phyloP scores from a whole-genome alignment of 2,113 vertebrate genomes.

The Dasypus novemcinctus region DNA sequence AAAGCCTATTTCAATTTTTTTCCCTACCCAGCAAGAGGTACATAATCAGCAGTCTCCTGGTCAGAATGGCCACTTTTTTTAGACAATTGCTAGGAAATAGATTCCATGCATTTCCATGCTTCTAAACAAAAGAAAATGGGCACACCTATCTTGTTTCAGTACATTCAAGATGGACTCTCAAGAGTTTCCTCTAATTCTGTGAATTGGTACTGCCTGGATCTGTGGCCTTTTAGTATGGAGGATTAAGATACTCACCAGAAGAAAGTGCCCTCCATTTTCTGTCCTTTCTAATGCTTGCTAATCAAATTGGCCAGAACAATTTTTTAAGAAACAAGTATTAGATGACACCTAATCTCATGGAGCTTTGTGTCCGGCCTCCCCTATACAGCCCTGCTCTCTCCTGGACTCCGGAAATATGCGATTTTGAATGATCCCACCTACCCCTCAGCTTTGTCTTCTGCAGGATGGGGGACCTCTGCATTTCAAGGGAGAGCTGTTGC shows the following conservation, averaged over 20 bases:
- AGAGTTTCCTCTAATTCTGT: constrained; percentile 4
- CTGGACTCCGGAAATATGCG: neutral
- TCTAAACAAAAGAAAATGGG: constrained; percentile 36
- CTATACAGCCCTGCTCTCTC: neutral
- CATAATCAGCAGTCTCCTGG: constrained; percentile 38
- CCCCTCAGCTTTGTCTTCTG: neutral
- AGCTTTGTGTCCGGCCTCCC: fast-evolving
- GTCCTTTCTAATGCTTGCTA: neutral
- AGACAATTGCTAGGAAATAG: constrained; percentile 62
- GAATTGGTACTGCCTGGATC: neutral
- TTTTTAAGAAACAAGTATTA: neutral
- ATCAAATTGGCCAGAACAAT: neutral
- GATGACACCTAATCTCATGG: no score
- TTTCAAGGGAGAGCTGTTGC: neutral
- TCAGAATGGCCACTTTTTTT: constrained; percentile 49
- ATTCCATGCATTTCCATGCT: constrained; percentile 62
- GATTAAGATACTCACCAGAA: neutral
- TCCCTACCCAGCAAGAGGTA: constrained; percentile 33
- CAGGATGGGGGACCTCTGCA: neutral
- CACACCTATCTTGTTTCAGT: constrained; percentile 47
- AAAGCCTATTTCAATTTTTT: constrained; percentile 30
- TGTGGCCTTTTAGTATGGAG: neutral
- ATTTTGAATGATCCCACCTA: neutral
- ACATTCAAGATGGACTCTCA: constrained; percentile 41
- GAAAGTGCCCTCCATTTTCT: neutral